A percentile compares a stretch with the other conserved stretches of the same genome.
Conservation (phyloP, 2,113 vertebrate species). For the Osmerus mordax region DNA sequence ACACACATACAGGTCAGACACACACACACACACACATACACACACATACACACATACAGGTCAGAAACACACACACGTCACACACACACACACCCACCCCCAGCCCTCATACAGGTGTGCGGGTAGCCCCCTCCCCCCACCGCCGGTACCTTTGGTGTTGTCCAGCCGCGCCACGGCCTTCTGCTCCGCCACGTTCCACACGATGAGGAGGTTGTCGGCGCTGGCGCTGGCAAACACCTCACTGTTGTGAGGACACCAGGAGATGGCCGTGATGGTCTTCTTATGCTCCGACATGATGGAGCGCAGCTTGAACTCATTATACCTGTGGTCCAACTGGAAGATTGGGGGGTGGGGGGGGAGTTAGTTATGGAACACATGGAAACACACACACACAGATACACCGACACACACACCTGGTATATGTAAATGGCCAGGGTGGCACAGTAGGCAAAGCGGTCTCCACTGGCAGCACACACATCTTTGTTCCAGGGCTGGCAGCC, state of each 20-base stretch:
- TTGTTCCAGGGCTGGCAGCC: conserved; percentile 99
- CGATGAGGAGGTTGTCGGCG: conserved; percentile 87
- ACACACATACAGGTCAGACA: conserved; percentile 5
- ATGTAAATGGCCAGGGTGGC: conserved; percentile 95
- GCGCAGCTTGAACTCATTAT: conserved; percentile 92
- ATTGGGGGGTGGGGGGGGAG: conserved; percentile 1
- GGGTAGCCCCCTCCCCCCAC: background rate
- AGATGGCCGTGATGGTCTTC: conserved; percentile 96
- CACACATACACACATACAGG: background rate
- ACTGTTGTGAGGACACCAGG: conserved; percentile 92
- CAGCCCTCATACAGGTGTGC: background rate
- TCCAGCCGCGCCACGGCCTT: conserved; percentile 86
- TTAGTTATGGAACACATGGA: background rate
- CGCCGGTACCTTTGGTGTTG: conserved; percentile 85
- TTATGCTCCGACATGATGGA: conserved; percentile 99
- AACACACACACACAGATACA: background rate
- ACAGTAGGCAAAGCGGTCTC: conserved; percentile 94
- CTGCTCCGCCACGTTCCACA: conserved; percentile 95
- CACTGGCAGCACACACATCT: conserved; percentile 91
- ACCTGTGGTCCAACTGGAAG: conserved; percentile 86
- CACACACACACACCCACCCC: background rate
- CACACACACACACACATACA: background rate
- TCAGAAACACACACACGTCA: background rate
- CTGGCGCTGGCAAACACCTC: conserved; percentile 92
- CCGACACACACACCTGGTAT: conserved; percentile 79